Conservation (phyloP, 2,888 invertebrate genomes). For the Arctia plantaginis region DNA sequence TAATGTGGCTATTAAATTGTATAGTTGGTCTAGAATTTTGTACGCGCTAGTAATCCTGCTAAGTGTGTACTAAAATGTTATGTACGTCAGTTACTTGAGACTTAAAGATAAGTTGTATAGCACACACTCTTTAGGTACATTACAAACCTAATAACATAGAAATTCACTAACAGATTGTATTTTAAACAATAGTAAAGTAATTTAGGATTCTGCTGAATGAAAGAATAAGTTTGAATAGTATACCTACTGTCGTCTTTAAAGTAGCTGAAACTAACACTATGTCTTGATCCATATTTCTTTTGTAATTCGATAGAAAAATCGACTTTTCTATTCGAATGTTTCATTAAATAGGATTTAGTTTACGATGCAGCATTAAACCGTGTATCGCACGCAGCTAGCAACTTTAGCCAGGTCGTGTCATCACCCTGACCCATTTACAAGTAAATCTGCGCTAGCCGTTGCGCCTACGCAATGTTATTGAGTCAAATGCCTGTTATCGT, state of each 20-base stretch:
- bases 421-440: constrained; percentile 80
- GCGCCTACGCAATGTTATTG: constrained; percentile 74
- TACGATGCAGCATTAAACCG: constrained; percentile 36
- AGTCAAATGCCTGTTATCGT: constrained; percentile 65
- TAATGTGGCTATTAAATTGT: constrained; percentile 14
- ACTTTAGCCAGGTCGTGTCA: constrained; percentile 57
- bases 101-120: neutral
- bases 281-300: neutral
- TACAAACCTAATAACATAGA: neutral
- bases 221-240: neutral
- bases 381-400: constrained; percentile 43
- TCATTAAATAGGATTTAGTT: constrained; percentile 32
- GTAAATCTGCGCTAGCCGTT: constrained; percentile 64
- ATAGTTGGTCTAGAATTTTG: constrained; percentile 21
- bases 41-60: constrained; percentile 5
- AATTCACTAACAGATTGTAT: neutral
- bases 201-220: neutral
- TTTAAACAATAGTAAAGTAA: neutral
- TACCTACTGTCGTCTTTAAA: neutral
- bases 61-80: constrained; percentile 12
- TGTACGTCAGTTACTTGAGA: constrained; percentile 6
- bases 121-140: neutral
- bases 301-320: neutral
- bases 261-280: neutral
- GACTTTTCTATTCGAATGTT: too few relatives aligned